Evolutionary conservation across 2,888 invertebrate genomes (phyloP).

Genomic region (Trichogramma dendrolimi): DNA sequence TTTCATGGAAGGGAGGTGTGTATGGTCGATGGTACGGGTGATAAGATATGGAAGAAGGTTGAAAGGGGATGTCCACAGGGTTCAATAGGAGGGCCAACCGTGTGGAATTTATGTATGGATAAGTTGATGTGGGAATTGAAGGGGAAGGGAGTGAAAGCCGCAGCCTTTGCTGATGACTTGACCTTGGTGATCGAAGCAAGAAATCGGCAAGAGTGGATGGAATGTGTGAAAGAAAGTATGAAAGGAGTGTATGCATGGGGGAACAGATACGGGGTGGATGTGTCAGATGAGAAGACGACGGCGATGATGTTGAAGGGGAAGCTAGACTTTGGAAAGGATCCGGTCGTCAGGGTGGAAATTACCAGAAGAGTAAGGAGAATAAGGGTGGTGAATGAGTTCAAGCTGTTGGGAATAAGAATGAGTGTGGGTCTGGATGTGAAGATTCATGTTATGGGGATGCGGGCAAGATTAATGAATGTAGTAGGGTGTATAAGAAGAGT

Average conservation of each 20-base stretch:
- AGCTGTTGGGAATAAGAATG: not conserved
- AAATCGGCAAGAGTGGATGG: not conserved
- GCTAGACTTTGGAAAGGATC: no score
- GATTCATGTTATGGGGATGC: constrained; percentile 4
- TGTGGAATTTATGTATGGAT: constrained; percentile 21
- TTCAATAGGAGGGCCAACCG: constrained; percentile 9
- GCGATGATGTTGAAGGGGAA: constrained; percentile 15
- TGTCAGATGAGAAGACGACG: constrained; percentile 11
- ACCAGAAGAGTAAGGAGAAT: not conserved
- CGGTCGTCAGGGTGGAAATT: not conserved
- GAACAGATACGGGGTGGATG: constrained; percentile 6
- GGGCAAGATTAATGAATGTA: not conserved
- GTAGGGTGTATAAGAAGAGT: constrained; percentile 9
- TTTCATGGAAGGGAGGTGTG: constrained; percentile 6
- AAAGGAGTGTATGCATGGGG: constrained; percentile 1
- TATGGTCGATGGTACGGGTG: constrained; percentile 2
- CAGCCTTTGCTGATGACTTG: constrained; percentile 20
- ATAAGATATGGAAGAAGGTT: no score
- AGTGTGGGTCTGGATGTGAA: constrained; percentile 3
- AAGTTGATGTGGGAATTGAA: constrained; percentile 1
- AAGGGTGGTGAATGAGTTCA: not conserved
- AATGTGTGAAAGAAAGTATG: not conserved
- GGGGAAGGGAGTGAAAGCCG: not conserved
- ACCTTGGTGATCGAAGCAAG: constrained; percentile 8
- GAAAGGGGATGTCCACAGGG: no score